Base-by-base conservation (phyloP, 2,113 vertebrate species). In the Platichthys flesus region DNA sequence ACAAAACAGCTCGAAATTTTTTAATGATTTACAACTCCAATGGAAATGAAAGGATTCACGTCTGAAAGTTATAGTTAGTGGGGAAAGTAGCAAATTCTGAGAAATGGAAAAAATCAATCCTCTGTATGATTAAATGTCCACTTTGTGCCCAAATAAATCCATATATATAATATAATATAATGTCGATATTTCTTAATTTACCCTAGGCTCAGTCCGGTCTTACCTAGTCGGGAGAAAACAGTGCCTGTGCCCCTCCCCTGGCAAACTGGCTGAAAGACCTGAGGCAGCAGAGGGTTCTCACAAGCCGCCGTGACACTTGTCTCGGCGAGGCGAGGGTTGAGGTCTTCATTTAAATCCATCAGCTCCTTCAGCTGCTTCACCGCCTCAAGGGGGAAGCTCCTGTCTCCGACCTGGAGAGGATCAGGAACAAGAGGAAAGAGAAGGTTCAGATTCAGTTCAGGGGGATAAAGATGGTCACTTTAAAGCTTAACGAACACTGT, bases 361-460 rank as follows among this genome's bases (percentile, higher is more conserved):
- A 95, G 35, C 42, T 75, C 72, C 83, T 90, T 94, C 85, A 96
- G 91, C 82, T 90, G 86, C 86, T 95, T 95, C 83, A 95, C 95
- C 0, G 95, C 88, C 64, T 95, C 92, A 83, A 96, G 52, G 6
- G 93, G 52, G 74, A 95, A 96, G 45, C 81, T 91, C 52, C 87
- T 89, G 21, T 93, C 76, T 37, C 93, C 95, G 62, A 94, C 94
- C 96, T 96, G 79, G 15, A 56, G 7, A 37, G 28, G 6, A 61
- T 7, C 31, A 26, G 21, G 35, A 9, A 35, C 15, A 35, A 35
- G 35, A 12, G 20, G 20, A n/a, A 47, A 16, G 45, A 31, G 31
- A 31, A 31, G 31, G 31, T 31, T 31, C 31, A 31, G 31, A 31
- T 31, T 31, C 31, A 5, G 31, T 31, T 31, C 31, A 31, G 31